phyloP scores from a whole-genome alignment of 2,797 vertebrate genomes.

The Urophycis tenuis region DNA sequence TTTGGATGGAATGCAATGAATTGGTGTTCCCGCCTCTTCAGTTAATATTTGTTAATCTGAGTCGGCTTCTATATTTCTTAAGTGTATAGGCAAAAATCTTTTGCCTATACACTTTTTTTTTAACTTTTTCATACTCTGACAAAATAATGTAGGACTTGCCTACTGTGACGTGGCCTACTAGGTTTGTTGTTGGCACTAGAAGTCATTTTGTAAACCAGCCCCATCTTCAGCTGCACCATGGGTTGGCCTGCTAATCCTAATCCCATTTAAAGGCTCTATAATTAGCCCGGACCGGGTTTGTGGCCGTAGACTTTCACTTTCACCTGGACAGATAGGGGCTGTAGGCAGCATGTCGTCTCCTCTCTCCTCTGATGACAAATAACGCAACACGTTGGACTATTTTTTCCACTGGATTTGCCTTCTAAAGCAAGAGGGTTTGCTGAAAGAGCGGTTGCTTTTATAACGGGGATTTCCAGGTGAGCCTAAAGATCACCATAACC shows the following conservation, averaged over 20 bases:
- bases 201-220: neutral
- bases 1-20: neutral
- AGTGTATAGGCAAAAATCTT: neutral
- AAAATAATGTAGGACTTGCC: neutral
- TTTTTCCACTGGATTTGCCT: neutral
- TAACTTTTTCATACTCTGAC: neutral
- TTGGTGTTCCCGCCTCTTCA: neutral
- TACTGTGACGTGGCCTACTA: neutral
- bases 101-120: too few relatives aligned
- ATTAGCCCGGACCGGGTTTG: conserved; percentile 28
- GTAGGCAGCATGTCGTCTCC: neutral
- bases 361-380: conserved; percentile 8
- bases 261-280: conserved; percentile 39
- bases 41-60: neutral
- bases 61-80: neutral
- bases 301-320: conserved; percentile 5
- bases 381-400: neutral
- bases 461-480: conserved; percentile 25
- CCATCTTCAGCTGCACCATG: neutral
- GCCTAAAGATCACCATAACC: neutral
- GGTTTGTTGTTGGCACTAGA: neutral
- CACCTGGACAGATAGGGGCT: neutral
- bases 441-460: neutral
- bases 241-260: conserved; percentile 19
- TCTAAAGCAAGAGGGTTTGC: neutral